Conservation (phyloP, 2,113 vertebrate genomes). For the Sporophila hypoxantha region DNA sequence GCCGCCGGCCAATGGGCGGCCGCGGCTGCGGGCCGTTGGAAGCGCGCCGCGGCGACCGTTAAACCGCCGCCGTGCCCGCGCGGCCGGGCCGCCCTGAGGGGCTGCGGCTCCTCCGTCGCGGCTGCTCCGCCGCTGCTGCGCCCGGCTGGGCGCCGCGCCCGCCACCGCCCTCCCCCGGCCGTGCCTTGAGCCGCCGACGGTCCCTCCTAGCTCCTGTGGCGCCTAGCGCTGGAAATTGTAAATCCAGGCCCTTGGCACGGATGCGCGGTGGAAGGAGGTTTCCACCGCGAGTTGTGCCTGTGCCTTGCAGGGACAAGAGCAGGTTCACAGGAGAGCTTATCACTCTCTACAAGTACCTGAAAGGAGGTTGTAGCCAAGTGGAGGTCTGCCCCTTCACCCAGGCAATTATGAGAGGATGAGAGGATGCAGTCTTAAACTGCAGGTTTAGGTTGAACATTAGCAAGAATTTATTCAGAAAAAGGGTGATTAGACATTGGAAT, state of each 20-base stretch:
- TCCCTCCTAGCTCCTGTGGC: constrained; percentile 10
- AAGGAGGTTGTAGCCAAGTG: neutral
- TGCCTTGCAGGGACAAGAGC: neutral
- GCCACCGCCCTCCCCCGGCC: neutral
- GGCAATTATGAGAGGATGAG: neutral
- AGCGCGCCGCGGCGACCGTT: neutral
- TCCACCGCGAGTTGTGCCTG: neutral
- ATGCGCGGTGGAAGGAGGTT: neutral
- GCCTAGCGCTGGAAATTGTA: constrained; percentile 29
- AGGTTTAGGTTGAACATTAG: neutral
- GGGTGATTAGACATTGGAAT: neutral
- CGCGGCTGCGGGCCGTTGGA: neutral
- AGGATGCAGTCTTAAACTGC: neutral
- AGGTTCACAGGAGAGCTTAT: neutral
- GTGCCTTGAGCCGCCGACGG: neutral
- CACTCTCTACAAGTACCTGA: neutral
- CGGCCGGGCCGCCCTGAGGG: neutral
- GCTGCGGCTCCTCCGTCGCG: neutral
- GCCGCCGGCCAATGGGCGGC: constrained; percentile 55
- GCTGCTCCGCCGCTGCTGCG: neutral
- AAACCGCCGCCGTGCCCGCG: neutral
- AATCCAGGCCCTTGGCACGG: constrained; percentile 31
- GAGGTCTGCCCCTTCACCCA: neutral
- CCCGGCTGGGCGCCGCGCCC: neutral
- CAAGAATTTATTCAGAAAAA: neutral